Percentiles rank a stretch among this genome's conserved stretches.
Evolutionary conservation across 2,113 vertebrate species (phyloP).

Genomic region (Acrocephalus arundinaceus): DNA sequence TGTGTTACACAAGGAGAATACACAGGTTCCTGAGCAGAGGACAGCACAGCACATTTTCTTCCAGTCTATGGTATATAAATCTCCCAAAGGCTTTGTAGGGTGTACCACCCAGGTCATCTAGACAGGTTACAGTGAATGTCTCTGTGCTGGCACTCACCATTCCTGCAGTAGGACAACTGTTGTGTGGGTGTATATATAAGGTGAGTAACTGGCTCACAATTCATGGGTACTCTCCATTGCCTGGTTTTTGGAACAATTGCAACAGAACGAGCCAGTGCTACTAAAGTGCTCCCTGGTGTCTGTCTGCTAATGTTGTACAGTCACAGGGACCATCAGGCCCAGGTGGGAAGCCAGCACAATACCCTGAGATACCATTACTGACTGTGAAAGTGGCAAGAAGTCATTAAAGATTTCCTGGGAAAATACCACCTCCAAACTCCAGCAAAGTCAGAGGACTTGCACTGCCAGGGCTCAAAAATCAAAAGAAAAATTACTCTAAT

Average conservation of each 20-base stretch:
- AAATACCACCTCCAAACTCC: neutral
- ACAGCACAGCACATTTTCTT: neutral
- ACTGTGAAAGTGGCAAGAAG: conserved; percentile 38
- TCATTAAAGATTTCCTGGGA: conserved; percentile 47
- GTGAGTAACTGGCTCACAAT: neutral
- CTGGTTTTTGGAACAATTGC: neutral
- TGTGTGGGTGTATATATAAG: neutral
- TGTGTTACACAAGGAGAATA: neutral
- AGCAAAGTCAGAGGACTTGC: neutral
- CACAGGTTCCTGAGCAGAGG: neutral
- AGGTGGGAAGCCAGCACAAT: conserved; percentile 21
- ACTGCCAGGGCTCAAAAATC: neutral
- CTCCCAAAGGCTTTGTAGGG: neutral
- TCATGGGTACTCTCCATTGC: neutral
- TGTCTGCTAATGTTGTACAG: neutral
- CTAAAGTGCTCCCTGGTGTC: neutral
- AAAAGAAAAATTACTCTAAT: neutral
- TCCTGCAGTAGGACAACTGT: neutral
- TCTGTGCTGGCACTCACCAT: neutral
- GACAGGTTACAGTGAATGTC: neutral
- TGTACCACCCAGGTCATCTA: neutral
- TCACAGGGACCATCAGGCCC: rapidly evolving
- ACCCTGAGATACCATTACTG: neutral
- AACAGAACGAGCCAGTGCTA: neutral
- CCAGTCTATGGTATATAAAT: neutral